Evolutionary conservation across 1,140 invertebrate genomes (phyloP).

Genomic region (Eulimnadia texana): DNA sequence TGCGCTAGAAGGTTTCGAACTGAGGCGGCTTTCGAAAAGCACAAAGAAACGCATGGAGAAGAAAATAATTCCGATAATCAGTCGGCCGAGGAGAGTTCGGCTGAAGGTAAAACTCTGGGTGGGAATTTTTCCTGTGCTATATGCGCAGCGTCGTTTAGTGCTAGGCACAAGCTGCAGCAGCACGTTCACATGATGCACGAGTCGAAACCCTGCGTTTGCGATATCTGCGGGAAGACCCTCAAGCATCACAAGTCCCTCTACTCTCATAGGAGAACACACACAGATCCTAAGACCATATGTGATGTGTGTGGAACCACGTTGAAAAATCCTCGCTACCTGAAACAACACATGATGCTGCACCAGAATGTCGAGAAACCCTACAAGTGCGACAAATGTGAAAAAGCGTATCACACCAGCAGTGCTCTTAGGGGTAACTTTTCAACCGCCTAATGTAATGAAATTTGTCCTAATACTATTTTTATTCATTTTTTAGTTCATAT

Average conservation of each 20-base stretch:
- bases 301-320: constrained; percentile 12
- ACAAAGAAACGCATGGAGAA: not conserved
- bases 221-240: constrained; percentile 9
- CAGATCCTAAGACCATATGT: constrained; percentile 8
- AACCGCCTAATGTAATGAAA: not conserved
- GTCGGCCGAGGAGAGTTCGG: not conserved
- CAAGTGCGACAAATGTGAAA: constrained; percentile 8
- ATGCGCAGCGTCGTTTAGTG: not conserved
- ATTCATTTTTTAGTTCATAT: not conserved
- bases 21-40: not conserved
- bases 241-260: constrained; percentile 10
- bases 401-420: constrained; percentile 1
- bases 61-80: not conserved
- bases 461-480: not conserved
- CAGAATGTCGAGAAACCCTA: constrained; percentile 4
- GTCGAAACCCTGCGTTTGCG: constrained; percentile 3
- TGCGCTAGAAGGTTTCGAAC: not conserved
- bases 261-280: constrained; percentile 13
- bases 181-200: not conserved
- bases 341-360: constrained; percentile 7
- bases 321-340: constrained; percentile 7
- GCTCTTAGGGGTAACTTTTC: not conserved
- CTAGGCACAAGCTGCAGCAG: not conserved
- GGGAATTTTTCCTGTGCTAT: not conserved
- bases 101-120: not conserved